A percentile compares a stretch with the other conserved stretches of the same genome.
phyloP scores from a whole-genome alignment of 2,113 vertebrate species.

The Antechinus stuartii region DNA sequence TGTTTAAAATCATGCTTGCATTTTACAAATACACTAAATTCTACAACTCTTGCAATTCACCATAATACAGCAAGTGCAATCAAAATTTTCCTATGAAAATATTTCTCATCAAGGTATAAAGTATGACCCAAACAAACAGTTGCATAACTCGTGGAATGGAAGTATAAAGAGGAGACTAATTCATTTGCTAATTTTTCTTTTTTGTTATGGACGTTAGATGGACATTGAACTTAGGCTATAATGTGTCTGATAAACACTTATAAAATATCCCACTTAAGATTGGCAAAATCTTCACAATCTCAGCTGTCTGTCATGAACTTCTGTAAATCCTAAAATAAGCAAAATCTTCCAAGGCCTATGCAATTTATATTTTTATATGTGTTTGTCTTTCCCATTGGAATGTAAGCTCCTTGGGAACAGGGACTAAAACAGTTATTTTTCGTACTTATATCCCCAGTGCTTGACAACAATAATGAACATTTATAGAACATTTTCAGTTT shows the following conservation, averaged over 20 bases:
- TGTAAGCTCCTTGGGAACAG: not conserved
- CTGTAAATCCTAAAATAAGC: constrained; percentile 60
- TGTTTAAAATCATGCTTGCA: not conserved
- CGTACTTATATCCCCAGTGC: not conserved
- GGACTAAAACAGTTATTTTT: not conserved
- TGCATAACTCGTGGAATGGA: constrained; percentile 57
- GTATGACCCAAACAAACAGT: constrained; percentile 52
- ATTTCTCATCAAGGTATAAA: constrained; percentile 59
- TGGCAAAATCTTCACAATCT: constrained; percentile 60
- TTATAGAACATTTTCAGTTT: not conserved
- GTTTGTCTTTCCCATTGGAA: not conserved
- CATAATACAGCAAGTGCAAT: constrained; percentile 6
- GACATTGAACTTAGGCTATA: constrained; percentile 59
- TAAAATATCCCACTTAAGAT: constrained; percentile 46
- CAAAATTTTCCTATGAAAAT: constrained; percentile 24
- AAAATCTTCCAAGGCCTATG: not conserved
- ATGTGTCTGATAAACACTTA: constrained; percentile 42
- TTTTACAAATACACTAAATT: constrained; percentile 15
- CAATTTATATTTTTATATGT: not conserved
- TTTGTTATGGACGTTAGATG: constrained; percentile 55
- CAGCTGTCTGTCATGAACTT: constrained; percentile 58
- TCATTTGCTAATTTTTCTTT: constrained; percentile 53
- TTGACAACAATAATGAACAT: not conserved
- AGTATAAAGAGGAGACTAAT: constrained; percentile 53
- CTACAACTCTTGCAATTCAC: constrained; percentile 13